phyloP scores from a whole-genome alignment of 2,113 vertebrate genomes.

The Anhinga rufa region DNA sequence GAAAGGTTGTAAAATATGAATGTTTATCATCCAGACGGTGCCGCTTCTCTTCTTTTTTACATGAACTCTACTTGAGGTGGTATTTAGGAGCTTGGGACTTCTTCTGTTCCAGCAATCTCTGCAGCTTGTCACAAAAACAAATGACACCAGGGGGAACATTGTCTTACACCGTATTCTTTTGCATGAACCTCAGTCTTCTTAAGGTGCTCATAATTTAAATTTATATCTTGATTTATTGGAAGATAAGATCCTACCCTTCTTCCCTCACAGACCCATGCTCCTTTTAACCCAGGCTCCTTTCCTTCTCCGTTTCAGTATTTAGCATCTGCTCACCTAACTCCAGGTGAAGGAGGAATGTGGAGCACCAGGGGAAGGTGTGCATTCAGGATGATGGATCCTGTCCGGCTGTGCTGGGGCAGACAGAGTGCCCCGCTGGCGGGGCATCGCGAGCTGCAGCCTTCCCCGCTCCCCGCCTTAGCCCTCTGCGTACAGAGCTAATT shows the following conservation, averaged over 20 bases:
- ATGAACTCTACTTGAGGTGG: conserved; percentile 16
- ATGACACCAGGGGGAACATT: not conserved
- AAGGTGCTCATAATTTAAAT: conserved; percentile 55
- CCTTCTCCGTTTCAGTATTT: not conserved
- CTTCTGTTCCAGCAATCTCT: conserved; percentile 36
- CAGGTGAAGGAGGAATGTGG: not conserved
- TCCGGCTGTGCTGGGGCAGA: not conserved
- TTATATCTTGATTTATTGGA: conserved; percentile 37
- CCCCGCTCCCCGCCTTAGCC: not conserved
- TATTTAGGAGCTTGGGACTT: conserved; percentile 19
- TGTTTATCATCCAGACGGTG: conserved; percentile 1
- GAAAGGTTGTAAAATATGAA: conserved; percentile 49
- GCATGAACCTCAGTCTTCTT: conserved; percentile 49
- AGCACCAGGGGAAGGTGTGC: not conserved
- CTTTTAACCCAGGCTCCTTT: not conserved
- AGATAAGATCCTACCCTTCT: not conserved
- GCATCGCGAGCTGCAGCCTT: not conserved
- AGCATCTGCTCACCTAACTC: not conserved
- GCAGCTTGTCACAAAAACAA: conserved; percentile 42
- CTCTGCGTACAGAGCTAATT: not conserved
- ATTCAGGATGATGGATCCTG: not conserved
- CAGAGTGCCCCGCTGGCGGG: not conserved
- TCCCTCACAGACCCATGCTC: not conserved
- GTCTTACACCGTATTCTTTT: conserved; percentile 32
- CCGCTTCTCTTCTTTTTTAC: conserved; percentile 15